Evolutionary conservation across 2,797 vertebrate species (phyloP), one percentile per base, ranked within the genome.

Genomic region (Mus spretus): DNA sequence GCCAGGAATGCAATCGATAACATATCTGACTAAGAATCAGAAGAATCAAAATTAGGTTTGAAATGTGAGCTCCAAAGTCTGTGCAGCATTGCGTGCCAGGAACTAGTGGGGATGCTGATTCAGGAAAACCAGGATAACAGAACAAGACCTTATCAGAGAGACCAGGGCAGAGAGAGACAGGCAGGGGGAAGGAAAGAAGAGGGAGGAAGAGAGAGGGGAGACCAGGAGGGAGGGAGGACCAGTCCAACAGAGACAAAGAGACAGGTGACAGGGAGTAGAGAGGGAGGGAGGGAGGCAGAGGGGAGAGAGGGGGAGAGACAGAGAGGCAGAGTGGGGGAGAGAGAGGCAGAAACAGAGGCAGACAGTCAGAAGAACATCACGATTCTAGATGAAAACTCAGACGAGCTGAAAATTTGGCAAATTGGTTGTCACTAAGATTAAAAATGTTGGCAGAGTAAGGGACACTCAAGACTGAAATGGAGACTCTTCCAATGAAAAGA

Each of bases 21-120:
- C 31, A 1, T 53, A 86, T 86, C 83, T 85, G 83, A 53, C 63
- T 53, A 70, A n/a, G 63, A 65, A 95, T 92, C 72, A 70, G 61
- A 85, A 50, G 61, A 87, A 40, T 72, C 65, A 72, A 87, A 92
- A 50, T 83, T 65, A 53, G 17, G 34, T 37, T 75, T 88, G 44
- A 89, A 72, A 70, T 75, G 10, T 37, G 28, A 67, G 40, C 24
- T 94, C 28, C 74, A 44, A 88, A 84, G 37, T 59, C 87, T 84
- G 34, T 91, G 22, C n/a, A 37, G 47, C 4, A 2, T 37, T 37
- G 28, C 3, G 0, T n/a, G 31, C 22, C 75, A 65, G 59, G 2
- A 53, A 72, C 22, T 63, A 22, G 44, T 22, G 59, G 44, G 57
- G 55, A 50, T 14, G 26, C 90, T 50, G 67, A 61, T 44, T 81